phyloP scores from a whole-genome alignment of 1,140 invertebrate genomes.

The Antheraea mylitta region DNA sequence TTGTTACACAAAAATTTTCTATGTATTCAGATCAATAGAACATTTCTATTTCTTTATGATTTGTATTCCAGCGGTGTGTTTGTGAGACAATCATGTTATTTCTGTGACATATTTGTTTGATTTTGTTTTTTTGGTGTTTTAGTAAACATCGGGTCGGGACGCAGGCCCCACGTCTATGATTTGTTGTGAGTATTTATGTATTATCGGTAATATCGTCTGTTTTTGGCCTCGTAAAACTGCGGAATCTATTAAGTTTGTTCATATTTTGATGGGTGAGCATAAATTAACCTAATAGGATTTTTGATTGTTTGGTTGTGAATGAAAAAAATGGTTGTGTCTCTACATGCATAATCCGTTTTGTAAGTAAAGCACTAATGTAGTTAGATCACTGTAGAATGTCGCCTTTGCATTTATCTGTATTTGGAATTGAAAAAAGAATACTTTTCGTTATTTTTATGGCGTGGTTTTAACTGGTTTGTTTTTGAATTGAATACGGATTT shows the following conservation, averaged over 20 bases:
- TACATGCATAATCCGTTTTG: conserved; percentile 36
- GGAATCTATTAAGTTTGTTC: background rate
- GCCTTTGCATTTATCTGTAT: background rate
- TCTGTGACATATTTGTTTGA: conserved; percentile 58
- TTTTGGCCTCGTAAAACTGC: conserved; percentile 4
- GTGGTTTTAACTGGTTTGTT: background rate
- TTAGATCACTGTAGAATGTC: background rate
- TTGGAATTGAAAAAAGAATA: background rate
- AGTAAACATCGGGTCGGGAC: conserved; percentile 69
- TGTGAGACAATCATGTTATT: conserved; percentile 58
- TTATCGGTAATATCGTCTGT: conserved; percentile 36
- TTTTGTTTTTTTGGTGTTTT: conserved; percentile 56
- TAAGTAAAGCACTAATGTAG: conserved; percentile 32
- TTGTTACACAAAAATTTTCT: conserved; percentile 60
- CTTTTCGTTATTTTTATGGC: too few relatives aligned
- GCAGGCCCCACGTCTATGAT: conserved; percentile 74
- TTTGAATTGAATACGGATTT: conserved; percentile 5
- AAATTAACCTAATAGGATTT: conserved; percentile 52
- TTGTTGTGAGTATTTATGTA: conserved; percentile 74
- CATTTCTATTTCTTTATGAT: conserved; percentile 44
- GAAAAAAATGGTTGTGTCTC: conserved; percentile 37
- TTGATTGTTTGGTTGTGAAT: conserved; percentile 47
- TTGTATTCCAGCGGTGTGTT: conserved; percentile 55
- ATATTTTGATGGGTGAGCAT: background rate
- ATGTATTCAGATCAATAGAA: conserved; percentile 71